Conservation (phyloP, 1,140 invertebrate species). For the Potamilus streckersoni region DNA sequence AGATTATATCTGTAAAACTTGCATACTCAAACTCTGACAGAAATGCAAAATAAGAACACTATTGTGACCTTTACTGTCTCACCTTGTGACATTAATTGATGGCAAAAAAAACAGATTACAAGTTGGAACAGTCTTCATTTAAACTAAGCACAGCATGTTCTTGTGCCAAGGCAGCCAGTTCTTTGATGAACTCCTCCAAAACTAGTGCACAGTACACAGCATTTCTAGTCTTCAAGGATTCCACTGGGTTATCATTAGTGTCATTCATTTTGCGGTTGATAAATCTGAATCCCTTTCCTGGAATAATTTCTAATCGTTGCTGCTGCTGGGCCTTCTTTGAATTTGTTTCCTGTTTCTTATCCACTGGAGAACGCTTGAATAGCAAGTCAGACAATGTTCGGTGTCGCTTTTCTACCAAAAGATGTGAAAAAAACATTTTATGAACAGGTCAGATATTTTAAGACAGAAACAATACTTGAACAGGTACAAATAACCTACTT, state of each 20-base stretch:
- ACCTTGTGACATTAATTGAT: no score
- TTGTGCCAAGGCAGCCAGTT: slow-evolving; percentile 89
- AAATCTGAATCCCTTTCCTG: slow-evolving; percentile 52
- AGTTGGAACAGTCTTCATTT: slow-evolving; percentile 28
- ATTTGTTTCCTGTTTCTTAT: slow-evolving; percentile 16
- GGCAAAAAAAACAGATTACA: not conserved
- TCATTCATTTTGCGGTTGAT: slow-evolving; percentile 47
- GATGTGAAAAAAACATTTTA: slow-evolving; percentile 3
- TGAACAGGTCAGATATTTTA: not conserved
- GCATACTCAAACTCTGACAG: no score
- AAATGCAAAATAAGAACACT: no score
- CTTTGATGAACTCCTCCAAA: slow-evolving; percentile 93
- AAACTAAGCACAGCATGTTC: slow-evolving; percentile 76
- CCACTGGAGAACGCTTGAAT: slow-evolving; percentile 50
- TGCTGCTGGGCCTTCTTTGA: slow-evolving; percentile 22
- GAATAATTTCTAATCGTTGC: slow-evolving; percentile 40
- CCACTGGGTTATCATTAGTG: slow-evolving; percentile 51
- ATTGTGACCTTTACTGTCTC: no score
- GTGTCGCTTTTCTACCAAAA: slow-evolving; percentile 54
- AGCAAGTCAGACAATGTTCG: slow-evolving; percentile 62
- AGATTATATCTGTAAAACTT: no score
- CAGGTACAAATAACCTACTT: not conserved
- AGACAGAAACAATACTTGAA: not conserved
- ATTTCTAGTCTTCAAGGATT: slow-evolving; percentile 69
- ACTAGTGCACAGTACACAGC: slow-evolving; percentile 87